A percentile compares a stretch with the other conserved stretches of the same genome.
Evolutionary conservation across 2,797 vertebrate genomes (phyloP).

Genomic region (Brachyalestes nurse): DNA sequence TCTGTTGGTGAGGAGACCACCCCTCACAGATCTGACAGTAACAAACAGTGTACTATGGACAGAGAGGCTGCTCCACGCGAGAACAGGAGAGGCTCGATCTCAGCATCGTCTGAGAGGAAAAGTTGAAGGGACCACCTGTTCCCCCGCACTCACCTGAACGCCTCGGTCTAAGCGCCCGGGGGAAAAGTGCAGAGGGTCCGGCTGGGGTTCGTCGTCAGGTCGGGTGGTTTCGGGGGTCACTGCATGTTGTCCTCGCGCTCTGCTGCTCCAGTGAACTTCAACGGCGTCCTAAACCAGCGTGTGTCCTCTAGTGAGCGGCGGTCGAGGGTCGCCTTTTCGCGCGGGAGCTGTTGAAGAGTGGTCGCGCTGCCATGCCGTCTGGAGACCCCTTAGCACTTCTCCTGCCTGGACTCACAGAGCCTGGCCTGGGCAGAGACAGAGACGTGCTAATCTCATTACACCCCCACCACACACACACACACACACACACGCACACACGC

Average conservation of each 20-base stretch:
- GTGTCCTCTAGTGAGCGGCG: not conserved
- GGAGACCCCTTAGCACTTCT: slow-evolving; percentile 20
- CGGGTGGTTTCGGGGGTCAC: slow-evolving; percentile 37
- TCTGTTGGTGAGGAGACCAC: too few relatives aligned
- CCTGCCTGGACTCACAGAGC: slow-evolving; percentile 53
- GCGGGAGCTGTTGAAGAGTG: not conserved
- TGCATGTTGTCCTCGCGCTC: slow-evolving; percentile 38
- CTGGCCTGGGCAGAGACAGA: slow-evolving; percentile 65
- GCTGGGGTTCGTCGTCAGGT: slow-evolving; percentile 45
- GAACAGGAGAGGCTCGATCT: too few relatives aligned
- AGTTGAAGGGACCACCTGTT: not conserved
- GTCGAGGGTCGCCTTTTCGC: not conserved
- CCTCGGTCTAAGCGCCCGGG: slow-evolving; percentile 70
- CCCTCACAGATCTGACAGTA: too few relatives aligned
- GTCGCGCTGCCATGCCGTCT: slow-evolving; percentile 40
- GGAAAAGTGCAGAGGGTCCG: slow-evolving; percentile 62
- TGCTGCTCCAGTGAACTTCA: slow-evolving; percentile 4
- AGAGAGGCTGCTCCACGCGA: too few relatives aligned
- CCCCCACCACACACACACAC: not conserved
- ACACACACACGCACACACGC: not conserved
- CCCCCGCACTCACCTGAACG: slow-evolving; percentile 75
- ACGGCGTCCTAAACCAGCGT: not conserved
- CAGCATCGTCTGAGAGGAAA: too few relatives aligned
- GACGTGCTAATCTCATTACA: slow-evolving; percentile 80
- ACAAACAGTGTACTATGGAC: too few relatives aligned